Base-by-base conservation (phyloP, 2,797 vertebrate genomes). In the Rhadinocentrus ornatus region DNA sequence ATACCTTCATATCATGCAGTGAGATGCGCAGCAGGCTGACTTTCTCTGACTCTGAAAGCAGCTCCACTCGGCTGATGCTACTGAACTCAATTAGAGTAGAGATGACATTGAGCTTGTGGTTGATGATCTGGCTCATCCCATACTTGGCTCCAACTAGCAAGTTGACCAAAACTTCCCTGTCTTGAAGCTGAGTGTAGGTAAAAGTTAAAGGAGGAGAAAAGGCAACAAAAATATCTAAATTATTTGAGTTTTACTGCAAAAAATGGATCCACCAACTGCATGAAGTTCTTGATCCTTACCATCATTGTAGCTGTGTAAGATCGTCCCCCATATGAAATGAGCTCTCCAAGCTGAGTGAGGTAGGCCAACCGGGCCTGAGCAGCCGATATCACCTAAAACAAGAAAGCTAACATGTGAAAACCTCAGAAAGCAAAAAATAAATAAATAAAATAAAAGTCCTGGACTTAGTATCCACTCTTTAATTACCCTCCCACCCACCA, bases 81-180 rank as follows among this genome's bases (percentile, higher is more conserved):
- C 95, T 93, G 89, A 99, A 99, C 85, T 99, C 97, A 1, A 98
- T 97, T 93, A 99, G 83, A 0, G 93, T 96, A 9, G 95, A 96
- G 88, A 97, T 89, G 81, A 99, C 95, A 74, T 98, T 99, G 83
- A 99, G 97, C 83, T 99, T 99, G 92, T 96, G 98, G 82, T 99
- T 99, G 89, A 99, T 94, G 83, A 99, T 93, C 77, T 99, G 98
- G 87, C 98, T 99, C 92, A 99, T 96, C 3, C 97, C 98, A 0
- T 99, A 98, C 84, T 96, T 96, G 54, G 98, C 96, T 73, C 97
- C 97, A 71, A 99, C 96, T 78, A 99, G 93, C 84, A 99, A 88
- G 31, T 93, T 96, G 79, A 99, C 93, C 29, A 96, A 88, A 0
- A 96, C 97, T 84, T 99, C 98, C 87, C 97, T 92, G 88, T 99